A percentile compares a stretch with the other conserved stretches of the same genome.
Conservation (phyloP, 2,797 vertebrate genomes). For the Triplophysa yarkandensis region DNA sequence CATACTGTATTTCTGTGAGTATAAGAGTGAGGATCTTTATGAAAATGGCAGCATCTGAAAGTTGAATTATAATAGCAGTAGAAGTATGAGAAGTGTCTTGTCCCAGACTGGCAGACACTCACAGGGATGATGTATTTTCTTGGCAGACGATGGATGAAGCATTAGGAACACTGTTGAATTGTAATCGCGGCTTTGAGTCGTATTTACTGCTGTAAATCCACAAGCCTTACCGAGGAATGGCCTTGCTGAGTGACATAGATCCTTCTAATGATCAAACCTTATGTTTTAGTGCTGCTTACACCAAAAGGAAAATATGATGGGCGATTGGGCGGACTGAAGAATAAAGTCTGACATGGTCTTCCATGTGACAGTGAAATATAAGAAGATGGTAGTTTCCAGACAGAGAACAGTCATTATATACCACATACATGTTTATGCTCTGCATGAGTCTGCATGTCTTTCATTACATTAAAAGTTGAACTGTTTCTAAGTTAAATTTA, state of each 20-base stretch:
- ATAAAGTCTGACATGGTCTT: background rate
- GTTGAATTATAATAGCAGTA: background rate
- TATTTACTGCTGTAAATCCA: conserved; percentile 61
- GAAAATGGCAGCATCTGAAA: background rate
- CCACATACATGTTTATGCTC: background rate
- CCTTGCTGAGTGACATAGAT: conserved; percentile 36
- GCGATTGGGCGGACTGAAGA: background rate
- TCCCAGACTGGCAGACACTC: conserved; percentile 48
- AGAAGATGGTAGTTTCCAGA: background rate
- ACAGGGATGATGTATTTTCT: conserved; percentile 53
- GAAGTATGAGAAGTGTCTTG: conserved; percentile 35
- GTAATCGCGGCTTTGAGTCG: conserved; percentile 61
- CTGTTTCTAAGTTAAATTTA: background rate
- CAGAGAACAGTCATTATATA: background rate
- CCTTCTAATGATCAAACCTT: conserved; percentile 2
- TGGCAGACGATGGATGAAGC: conserved; percentile 52
- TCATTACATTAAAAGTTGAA: background rate
- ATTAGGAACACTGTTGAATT: conserved; percentile 57
- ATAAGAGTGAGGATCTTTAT: background rate
- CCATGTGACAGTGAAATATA: background rate
- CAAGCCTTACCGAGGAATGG: conserved; percentile 44
- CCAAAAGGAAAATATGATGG: conserved; percentile 6
- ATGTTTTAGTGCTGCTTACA: conserved; percentile 13
- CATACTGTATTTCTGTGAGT: no score
- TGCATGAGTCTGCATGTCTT: background rate